These are phyloP conservation scores for Mellilla xanthometata DNA, from an alignment of 2,888 invertebrate species.

Conservation along the genomic window DNA sequence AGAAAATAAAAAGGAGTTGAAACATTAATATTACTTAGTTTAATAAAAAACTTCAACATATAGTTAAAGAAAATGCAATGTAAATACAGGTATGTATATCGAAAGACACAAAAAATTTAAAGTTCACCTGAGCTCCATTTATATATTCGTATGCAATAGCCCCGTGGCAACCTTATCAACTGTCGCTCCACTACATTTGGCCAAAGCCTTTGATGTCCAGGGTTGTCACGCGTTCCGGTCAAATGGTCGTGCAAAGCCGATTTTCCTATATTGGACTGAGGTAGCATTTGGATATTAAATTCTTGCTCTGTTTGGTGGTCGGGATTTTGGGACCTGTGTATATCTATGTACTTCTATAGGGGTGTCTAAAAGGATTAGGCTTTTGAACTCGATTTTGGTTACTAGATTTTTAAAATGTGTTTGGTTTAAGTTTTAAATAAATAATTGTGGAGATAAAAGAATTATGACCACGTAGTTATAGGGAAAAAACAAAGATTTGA, in stretches of 20 bases:
- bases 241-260: conserved; percentile 30
- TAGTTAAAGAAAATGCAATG: too few species aligned
- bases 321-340: background rate
- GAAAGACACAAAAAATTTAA: too few species aligned
- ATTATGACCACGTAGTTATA: too few species aligned
- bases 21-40: too few species aligned
- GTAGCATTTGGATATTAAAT: conserved; percentile 27
- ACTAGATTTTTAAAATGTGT: too few species aligned
- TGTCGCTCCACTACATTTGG: conserved; percentile 5
- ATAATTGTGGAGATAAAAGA: too few species aligned
- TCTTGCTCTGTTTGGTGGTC: conserved; percentile 22
- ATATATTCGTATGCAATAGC: background rate
- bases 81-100: too few species aligned
- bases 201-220: conserved; percentile 28
- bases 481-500: too few species aligned
- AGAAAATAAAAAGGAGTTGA: too few species aligned
- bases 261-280: conserved; percentile 26
- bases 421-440: too few species aligned
- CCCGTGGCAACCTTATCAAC: conserved; percentile 8
- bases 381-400: background rate
- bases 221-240: conserved; percentile 30
- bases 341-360: background rate
- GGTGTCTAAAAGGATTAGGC: background rate
- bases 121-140: too few species aligned
- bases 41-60: too few species aligned